phyloP scores from a whole-genome alignment of 2,113 vertebrate species.

The Phylloscopus trochilus region DNA sequence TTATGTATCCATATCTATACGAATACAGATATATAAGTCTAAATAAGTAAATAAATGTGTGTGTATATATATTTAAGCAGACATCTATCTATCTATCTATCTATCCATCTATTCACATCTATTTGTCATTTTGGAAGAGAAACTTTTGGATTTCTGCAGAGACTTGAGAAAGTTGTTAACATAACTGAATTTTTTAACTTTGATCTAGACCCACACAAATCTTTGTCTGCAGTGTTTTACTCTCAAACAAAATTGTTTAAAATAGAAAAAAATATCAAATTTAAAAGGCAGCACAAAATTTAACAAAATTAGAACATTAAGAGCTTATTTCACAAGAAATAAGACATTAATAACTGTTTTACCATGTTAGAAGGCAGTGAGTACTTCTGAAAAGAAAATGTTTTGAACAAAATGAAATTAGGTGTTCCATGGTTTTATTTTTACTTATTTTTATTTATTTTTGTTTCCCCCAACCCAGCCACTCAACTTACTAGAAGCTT shows the following conservation, averaged over 20 bases:
- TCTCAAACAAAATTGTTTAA: not conserved
- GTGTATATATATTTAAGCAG: not conserved
- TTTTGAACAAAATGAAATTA: not conserved
- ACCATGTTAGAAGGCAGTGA: not conserved
- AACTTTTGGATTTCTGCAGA: not conserved
- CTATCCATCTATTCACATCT: not conserved
- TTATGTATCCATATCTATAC: not conserved
- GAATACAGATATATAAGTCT: not conserved
- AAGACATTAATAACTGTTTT: not conserved
- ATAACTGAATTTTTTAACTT: not conserved
- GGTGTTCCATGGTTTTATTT: not conserved
- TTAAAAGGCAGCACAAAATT: not conserved
- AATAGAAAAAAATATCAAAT: not conserved
- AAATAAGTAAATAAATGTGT: not conserved
- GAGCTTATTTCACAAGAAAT: not conserved
- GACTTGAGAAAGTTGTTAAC: not conserved
- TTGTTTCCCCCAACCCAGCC: rapidly evolving
- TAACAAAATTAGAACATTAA: not conserved
- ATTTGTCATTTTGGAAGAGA: not conserved
- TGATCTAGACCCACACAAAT: not conserved
- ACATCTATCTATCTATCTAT: not conserved
- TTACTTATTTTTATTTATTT: not conserved
- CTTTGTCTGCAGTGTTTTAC: not conserved
- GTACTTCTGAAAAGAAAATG: not conserved
- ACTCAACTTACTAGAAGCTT: not conserved